These are phyloP conservation scores for Heliothis peltigera DNA, from an alignment of 2,888 invertebrate genomes.

Conservation along the genomic window DNA sequence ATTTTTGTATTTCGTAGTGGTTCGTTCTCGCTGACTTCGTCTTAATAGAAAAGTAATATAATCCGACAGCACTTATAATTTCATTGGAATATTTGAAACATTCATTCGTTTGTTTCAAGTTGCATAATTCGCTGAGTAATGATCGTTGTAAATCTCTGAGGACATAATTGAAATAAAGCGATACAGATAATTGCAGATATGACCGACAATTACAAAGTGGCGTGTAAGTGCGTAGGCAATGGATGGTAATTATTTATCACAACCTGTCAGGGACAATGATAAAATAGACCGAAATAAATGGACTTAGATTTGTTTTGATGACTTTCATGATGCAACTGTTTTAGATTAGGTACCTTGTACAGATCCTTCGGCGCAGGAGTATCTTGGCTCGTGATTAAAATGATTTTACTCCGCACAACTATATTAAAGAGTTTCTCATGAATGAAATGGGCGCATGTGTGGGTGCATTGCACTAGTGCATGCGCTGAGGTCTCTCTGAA, in stretches of 20 bases:
- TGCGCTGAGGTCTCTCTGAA: too few relatives aligned
- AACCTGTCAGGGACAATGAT: conserved; percentile 56
- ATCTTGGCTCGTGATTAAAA: not conserved
- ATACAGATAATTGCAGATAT: conserved; percentile 63
- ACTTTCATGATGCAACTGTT: conserved; percentile 55
- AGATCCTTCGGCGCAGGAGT: conserved; percentile 20
- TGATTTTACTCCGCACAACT: not conserved
- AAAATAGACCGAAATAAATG: conserved; percentile 58
- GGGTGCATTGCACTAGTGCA: not conserved
- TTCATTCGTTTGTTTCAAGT: not conserved
- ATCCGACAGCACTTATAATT: not conserved
- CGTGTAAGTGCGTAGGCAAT: conserved; percentile 60
- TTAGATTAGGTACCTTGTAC: conserved; percentile 39
- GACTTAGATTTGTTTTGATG: conserved; percentile 56
- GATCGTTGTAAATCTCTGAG: conserved; percentile 52
- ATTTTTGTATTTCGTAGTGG: conserved; percentile 21
- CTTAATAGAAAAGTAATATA: not conserved
- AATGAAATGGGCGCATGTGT: not conserved
- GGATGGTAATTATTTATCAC: conserved; percentile 62
- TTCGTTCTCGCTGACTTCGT: not conserved
- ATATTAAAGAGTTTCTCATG: not conserved
- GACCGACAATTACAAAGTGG: conserved; percentile 62
- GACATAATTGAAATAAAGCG: conserved; percentile 60
- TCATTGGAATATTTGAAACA: not conserved
- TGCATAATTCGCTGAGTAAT: conserved; percentile 48